Percentiles rank a stretch among this genome's conserved stretches.
These are phyloP conservation scores for Nesoenas mayeri DNA, from an alignment of 2,113 vertebrate genomes.

Conservation along the genomic window DNA sequence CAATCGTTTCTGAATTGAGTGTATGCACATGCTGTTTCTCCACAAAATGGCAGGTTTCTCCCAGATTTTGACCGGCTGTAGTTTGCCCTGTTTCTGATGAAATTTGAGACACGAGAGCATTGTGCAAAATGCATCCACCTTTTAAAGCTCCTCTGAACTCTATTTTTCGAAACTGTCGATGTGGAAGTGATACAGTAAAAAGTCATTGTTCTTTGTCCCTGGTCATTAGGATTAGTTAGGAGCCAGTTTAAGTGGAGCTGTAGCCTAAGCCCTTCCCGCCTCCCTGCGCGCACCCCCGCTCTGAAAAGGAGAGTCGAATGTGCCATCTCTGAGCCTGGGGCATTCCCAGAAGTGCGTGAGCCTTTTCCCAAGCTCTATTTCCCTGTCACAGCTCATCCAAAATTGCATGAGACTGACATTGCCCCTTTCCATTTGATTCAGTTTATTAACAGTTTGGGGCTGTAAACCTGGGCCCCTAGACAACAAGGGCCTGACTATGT, in stretches of 20 bases:
- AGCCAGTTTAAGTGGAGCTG: not conserved
- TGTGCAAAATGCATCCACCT: not conserved
- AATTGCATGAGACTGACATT: not conserved
- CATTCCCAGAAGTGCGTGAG: not conserved
- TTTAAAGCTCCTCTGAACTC: not conserved
- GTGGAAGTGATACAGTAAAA: not conserved
- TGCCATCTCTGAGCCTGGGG: not conserved
- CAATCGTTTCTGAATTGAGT: not conserved
- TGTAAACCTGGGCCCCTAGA: not conserved
- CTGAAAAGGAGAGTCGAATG: not conserved
- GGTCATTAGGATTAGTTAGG: not conserved
- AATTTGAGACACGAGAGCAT: not conserved
- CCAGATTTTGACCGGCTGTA: not conserved
- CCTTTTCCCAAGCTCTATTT: not conserved
- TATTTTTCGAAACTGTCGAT: not conserved
- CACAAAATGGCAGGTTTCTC: not conserved
- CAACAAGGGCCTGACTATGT: not conserved
- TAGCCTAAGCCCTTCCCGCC: not conserved
- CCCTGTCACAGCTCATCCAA: not conserved
- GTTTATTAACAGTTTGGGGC: not conserved
- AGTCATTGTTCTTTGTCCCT: not conserved
- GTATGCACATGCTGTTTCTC: not conserved
- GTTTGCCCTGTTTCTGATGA: not conserved
- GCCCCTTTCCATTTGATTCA: not conserved
- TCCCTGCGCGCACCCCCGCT: accelerated